Conservation (phyloP, 1,140 invertebrate genomes). For the Papilio polytes region DNA sequence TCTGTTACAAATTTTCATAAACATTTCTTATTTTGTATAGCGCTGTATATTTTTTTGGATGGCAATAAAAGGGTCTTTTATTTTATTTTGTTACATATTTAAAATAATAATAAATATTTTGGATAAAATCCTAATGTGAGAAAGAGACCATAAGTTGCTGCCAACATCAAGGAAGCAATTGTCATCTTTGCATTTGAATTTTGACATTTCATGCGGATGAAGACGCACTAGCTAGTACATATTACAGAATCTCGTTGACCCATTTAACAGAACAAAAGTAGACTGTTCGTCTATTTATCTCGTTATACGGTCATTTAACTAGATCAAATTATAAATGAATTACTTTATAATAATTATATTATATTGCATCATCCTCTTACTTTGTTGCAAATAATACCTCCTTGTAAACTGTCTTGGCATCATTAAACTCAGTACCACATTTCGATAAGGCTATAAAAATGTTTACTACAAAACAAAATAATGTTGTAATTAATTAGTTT, state of each 20-base stretch:
- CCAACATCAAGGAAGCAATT: no score
- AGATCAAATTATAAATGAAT: neutral
- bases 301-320: neutral
- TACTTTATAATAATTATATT: neutral
- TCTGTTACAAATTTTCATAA: no score
- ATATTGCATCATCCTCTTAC: constrained; percentile 29
- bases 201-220: no score
- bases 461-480: constrained; percentile 63
- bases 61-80: no score
- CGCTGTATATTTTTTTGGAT: no score
- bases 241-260: neutral
- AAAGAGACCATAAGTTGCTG: no score
- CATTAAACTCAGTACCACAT: constrained; percentile 19
- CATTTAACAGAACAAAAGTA: neutral
- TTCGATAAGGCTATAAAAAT: constrained; percentile 41
- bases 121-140: no score
- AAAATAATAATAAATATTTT: no score
- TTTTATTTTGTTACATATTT: no score
- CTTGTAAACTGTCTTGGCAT: constrained; percentile 15
- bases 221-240: neutral
- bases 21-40: no score
- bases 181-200: no score
- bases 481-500: constrained; percentile 70
- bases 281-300: neutral
- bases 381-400: constrained; percentile 19